phyloP scores from a whole-genome alignment of 1,140 invertebrate species.

The Charaxes varanes region DNA sequence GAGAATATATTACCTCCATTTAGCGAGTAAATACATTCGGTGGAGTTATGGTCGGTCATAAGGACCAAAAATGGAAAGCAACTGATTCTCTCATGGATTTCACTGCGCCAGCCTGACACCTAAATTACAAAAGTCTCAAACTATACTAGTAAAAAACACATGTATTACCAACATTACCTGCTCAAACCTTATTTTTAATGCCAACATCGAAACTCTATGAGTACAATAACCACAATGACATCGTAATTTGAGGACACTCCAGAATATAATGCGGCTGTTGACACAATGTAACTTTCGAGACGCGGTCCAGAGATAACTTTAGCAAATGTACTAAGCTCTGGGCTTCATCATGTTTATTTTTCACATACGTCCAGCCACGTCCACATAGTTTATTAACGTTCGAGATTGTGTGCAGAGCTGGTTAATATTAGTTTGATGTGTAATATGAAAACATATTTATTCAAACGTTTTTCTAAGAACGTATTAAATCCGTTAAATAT shows the following conservation, averaged over 20 bases:
- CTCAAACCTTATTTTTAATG: conserved; percentile 4
- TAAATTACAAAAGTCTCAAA: too few species aligned
- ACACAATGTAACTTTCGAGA: conserved; percentile 58
- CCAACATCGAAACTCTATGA: conserved; percentile 13
- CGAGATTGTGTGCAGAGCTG: conserved; percentile 37
- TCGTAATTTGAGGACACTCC: conserved; percentile 46
- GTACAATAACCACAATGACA: conserved; percentile 37
- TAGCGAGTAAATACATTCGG: too few species aligned
- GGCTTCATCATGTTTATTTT: conserved; percentile 59
- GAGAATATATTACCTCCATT: too few species aligned
- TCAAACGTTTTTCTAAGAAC: conserved; percentile 12
- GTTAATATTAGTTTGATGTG: conserved; percentile 36
- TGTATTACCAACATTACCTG: not conserved
- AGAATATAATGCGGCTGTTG: conserved; percentile 55
- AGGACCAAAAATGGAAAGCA: too few species aligned
- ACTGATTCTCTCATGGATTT: too few species aligned
- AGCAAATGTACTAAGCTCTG: conserved; percentile 59
- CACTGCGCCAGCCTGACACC: too few species aligned
- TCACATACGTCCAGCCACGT: conserved; percentile 50
- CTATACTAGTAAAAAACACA: not conserved
- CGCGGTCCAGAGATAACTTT: conserved; percentile 58
- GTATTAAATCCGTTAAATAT: too few species aligned
- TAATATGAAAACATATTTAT: conserved; percentile 25
- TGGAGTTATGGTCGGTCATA: too few species aligned
- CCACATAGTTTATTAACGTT: conserved; percentile 55